Percentiles rank a stretch among this genome's conserved stretches.
These are phyloP conservation scores for Ptychochromis oligacanthus DNA, from an alignment of 2,113 vertebrate species.

Conservation along the genomic window DNA sequence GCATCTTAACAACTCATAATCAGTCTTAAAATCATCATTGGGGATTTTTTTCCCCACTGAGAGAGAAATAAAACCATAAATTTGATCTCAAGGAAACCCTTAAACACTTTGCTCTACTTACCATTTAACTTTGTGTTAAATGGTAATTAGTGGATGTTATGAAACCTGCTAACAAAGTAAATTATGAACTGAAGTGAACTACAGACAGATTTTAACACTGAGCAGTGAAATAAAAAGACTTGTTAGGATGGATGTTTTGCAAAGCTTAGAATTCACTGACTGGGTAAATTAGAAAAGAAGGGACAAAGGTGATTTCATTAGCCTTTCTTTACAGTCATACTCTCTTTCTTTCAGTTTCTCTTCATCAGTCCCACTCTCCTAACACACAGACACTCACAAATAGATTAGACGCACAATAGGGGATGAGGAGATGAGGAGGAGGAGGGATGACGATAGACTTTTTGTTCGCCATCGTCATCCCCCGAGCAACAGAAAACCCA, in stretches of 20 bases:
- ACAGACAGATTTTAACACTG: conserved; percentile 18
- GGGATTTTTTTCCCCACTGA: background rate
- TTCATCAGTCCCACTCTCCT: conserved; percentile 3
- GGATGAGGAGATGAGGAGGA: conserved; percentile 54
- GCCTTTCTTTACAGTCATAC: conserved; percentile 12
- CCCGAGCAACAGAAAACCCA: conserved; percentile 51
- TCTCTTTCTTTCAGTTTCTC: conserved; percentile 3
- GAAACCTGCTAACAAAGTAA: background rate
- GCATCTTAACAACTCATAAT: conserved; percentile 36
- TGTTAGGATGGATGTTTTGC: conserved; percentile 51
- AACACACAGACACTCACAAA: conserved; percentile 24
- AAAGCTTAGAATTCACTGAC: conserved; percentile 21
- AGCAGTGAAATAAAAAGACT: background rate
- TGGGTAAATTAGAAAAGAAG: conserved; percentile 16
- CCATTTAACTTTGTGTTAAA: background rate
- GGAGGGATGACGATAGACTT: conserved; percentile 49
- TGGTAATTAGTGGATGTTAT: background rate
- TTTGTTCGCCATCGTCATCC: conserved; percentile 45
- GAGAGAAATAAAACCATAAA: background rate
- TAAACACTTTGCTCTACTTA: background rate
- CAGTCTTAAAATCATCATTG: conserved; percentile 15
- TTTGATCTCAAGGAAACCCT: background rate
- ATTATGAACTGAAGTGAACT: background rate
- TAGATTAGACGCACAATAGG: conserved; percentile 33
- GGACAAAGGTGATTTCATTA: conserved; percentile 25